These are phyloP conservation scores for Rhinichthys osculus DNA, from an alignment of 2,797 vertebrate genomes.

Conservation along the genomic window DNA sequence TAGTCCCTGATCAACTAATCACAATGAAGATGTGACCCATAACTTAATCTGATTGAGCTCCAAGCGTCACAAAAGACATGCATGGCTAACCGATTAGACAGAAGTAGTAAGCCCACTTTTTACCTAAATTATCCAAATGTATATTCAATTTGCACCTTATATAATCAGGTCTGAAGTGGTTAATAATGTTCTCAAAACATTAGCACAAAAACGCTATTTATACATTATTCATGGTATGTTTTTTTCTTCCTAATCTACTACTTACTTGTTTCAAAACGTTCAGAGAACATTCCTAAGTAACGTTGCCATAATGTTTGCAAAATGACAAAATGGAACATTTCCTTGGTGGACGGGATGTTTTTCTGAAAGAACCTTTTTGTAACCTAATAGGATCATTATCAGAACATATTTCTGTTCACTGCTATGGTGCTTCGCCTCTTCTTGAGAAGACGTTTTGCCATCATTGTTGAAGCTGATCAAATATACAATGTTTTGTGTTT, in stretches of 20 bases:
- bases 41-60: no score
- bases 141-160: no score
- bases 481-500: not conserved
- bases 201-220: not conserved
- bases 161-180: no score
- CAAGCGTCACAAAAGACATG: no score
- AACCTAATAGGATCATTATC: not conserved
- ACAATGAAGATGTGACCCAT: no score
- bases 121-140: no score
- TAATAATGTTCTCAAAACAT: not conserved
- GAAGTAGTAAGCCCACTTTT: no score
- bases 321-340: not conserved
- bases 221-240: not conserved
- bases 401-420: not conserved
- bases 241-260: not conserved
- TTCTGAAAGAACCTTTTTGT: not conserved
- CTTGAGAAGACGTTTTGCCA: not conserved
- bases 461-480: not conserved
- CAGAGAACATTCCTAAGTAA: not conserved
- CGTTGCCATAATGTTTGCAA: not conserved
- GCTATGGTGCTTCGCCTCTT: not conserved
- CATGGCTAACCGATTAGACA: no score
- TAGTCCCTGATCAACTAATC: no score
- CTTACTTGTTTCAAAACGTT: not conserved
- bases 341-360: not conserved